phyloP scores from a whole-genome alignment of 2,113 vertebrate species.

The Crotalus viridis region DNA sequence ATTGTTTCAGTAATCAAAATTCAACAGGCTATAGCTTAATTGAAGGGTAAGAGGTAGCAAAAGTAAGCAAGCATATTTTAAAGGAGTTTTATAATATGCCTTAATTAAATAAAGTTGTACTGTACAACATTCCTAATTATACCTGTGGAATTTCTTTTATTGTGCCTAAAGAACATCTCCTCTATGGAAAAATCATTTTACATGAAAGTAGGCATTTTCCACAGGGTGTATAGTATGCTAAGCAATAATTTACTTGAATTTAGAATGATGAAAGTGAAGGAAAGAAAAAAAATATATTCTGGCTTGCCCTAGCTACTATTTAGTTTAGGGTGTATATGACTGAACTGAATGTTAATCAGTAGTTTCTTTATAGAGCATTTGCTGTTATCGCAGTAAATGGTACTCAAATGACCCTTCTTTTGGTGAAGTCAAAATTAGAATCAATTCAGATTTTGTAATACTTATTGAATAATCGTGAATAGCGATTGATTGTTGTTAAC shows the following conservation, averaged over 20 bases:
- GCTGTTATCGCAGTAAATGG: not conserved
- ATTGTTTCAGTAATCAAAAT: not conserved
- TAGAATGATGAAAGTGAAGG: not conserved
- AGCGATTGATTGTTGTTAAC: not conserved
- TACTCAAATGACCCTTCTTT: not conserved
- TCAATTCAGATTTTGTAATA: not conserved
- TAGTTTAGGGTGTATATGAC: not conserved
- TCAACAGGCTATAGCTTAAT: not conserved
- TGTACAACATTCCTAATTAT: not conserved
- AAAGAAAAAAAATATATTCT: not conserved
- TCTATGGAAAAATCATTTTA: not conserved
- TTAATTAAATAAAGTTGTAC: not conserved
- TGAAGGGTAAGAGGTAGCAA: not conserved
- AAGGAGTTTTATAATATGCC: conserved; percentile 5
- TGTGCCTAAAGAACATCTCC: not conserved
- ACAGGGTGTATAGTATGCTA: not conserved
- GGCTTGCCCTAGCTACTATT: not conserved
- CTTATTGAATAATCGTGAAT: not conserved
- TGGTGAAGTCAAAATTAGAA: not conserved
- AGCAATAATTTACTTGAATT: conserved; percentile 6
- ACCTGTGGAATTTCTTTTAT: not conserved
- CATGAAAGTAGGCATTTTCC: not conserved
- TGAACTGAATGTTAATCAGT: not conserved
- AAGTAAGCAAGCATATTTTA: not conserved
- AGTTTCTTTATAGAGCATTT: not conserved